phyloP scores from a whole-genome alignment of 2,888 invertebrate genomes.

The Drosophila kambysellisi region DNA sequence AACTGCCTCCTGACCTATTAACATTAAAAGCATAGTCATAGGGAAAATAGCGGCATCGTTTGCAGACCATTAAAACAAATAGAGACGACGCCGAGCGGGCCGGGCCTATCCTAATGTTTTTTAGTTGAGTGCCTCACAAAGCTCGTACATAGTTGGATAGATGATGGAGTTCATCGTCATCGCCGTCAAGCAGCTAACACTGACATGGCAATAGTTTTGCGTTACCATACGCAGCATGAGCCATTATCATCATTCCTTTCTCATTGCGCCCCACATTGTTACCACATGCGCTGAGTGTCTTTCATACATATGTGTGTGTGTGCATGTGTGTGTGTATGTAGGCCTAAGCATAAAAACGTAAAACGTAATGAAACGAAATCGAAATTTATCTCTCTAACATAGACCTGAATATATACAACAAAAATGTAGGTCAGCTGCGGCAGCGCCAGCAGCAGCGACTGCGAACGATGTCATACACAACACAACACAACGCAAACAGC shows the following conservation, averaged over 20 bases:
- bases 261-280: constrained; percentile 25
- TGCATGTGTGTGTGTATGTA: neutral
- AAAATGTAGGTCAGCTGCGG: constrained; percentile 91
- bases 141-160: constrained; percentile 20
- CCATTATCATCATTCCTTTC: constrained; percentile 6
- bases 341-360: constrained; percentile 55
- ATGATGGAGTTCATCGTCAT: constrained; percentile 16
- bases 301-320: neutral
- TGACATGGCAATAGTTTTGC: constrained; percentile 72
- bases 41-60: constrained; percentile 18
- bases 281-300: constrained; percentile 24
- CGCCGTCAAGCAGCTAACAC: constrained; percentile 39
- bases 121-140: constrained; percentile 48
- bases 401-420: constrained; percentile 92
- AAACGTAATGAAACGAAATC: constrained; percentile 77
- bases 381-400: constrained; percentile 89
- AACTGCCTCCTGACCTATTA: constrained; percentile 74
- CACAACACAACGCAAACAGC: constrained; percentile 19
- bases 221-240: constrained; percentile 50
- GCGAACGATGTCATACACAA: constrained; percentile 25
- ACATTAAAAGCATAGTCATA: constrained; percentile 56
- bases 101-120: constrained; percentile 75
- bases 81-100: constrained; percentile 56
- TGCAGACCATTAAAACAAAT: constrained; percentile 35
- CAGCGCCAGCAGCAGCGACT: constrained; percentile 83